Base-by-base conservation (phyloP, 2,888 invertebrate species). In the Diarsia mendica region DNA sequence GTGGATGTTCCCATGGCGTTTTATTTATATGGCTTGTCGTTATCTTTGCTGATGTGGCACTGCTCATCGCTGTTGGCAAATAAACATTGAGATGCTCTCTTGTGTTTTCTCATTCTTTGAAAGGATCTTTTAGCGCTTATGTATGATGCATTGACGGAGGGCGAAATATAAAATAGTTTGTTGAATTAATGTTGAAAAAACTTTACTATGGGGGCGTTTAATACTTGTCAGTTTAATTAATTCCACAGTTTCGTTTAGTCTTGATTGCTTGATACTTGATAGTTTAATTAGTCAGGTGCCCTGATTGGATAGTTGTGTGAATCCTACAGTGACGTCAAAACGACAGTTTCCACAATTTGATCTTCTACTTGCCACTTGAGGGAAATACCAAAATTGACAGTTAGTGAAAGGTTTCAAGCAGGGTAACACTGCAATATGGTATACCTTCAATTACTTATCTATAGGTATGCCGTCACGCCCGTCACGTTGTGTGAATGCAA, bases 21-120 rank as follows among this genome's bases (percentile, higher is more conserved):
- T 48, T 70, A 80, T 67, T 83, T 72, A 67, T 66, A 51, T 60
- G 39, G 33, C 51, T 61, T 48, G 44, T 63, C n/a, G 44, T 67
- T 65, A 70, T 70, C 33, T 64, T 0, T 64, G 58, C 58, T 63
- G 74, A 69, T 73, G 61, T 73, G 53, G 53, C 0, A 5, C 20
- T 13, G 11, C 20, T 28, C 28, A 28, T 28, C 28, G 2, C 28
- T n/a, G 20, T 3, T 8, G 15, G 58, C 64, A 48, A 55, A 55
- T 70, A 8, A 73, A 67, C n/a, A 46, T 67, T 46, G 8, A 70
- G 20, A 68, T 68, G n/a, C 13, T 61, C 28, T 53, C 39, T 74
- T 39, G 11, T 65, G 10, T 44, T 44, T 53, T 53, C 39, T 18
- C 5, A 61, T n/a, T 6, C 55, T 55, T 20, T 51, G 23, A 55